A percentile compares a stretch with the other conserved stretches of the same genome.
Evolutionary conservation across 2,797 vertebrate genomes (phyloP).

Genomic region (Hydrocynus forskahlii): DNA sequence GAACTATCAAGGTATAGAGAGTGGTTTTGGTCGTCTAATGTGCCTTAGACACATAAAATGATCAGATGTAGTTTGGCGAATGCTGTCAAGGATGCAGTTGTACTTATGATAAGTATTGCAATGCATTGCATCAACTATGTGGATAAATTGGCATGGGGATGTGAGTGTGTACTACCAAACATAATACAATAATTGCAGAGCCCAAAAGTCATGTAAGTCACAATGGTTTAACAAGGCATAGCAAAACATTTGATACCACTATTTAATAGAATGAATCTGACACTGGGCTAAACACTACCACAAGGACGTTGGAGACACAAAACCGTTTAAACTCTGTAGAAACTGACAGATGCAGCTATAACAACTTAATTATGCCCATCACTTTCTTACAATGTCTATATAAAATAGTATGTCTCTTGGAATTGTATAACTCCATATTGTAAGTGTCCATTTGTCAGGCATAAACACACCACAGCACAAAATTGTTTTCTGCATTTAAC

Average conservation of each 20-base stretch:
- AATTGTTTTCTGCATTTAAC: no score
- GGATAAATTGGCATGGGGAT: background rate
- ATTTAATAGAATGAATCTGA: background rate
- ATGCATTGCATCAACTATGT: background rate
- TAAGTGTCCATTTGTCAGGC: background rate
- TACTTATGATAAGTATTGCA: background rate
- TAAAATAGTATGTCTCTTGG: no score
- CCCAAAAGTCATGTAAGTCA: background rate
- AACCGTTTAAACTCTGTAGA: no score
- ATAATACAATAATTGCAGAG: background rate
- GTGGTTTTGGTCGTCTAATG: no score
- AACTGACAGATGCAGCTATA: no score
- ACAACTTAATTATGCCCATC: no score
- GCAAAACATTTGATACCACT: background rate
- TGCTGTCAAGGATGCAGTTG: background rate
- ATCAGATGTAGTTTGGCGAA: background rate
- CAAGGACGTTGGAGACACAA: background rate
- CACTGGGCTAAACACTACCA: background rate
- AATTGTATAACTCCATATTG: background rate
- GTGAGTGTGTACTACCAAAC: background rate
- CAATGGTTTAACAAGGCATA: background rate
- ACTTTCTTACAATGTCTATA: background rate
- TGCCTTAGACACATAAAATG: no score
- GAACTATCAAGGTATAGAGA: no score
- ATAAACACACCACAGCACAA: no score